A percentile compares a stretch with the other conserved stretches of the same genome.
These are phyloP conservation scores for Phalera bucephala DNA, from an alignment of 2,888 invertebrate genomes.

Conservation along the genomic window DNA sequence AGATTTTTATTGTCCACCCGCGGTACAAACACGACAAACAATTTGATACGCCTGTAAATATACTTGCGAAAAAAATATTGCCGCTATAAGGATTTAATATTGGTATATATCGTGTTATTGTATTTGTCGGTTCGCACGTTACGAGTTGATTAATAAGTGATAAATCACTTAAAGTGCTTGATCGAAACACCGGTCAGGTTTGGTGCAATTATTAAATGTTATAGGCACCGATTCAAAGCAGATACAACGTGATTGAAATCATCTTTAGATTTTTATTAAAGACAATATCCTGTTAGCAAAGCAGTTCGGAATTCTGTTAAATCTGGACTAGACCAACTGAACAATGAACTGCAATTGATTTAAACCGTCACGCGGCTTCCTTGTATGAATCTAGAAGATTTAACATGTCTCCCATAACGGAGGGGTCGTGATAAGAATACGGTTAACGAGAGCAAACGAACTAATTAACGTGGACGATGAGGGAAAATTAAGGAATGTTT, in stretches of 20 bases:
- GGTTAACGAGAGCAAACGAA: too few relatives aligned
- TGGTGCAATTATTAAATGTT: too few relatives aligned
- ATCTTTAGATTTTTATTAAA: slow-evolving; percentile 9
- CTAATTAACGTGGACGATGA: too few relatives aligned
- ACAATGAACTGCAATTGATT: not conserved
- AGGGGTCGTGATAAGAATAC: too few relatives aligned
- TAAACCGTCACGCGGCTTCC: not conserved
- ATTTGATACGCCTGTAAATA: slow-evolving; percentile 33
- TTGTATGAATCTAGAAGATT: too few relatives aligned
- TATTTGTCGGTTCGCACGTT: not conserved
- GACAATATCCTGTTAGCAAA: not conserved
- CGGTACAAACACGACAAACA: slow-evolving; percentile 26
- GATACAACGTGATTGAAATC: slow-evolving; percentile 4
- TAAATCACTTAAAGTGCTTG: slow-evolving; percentile 3
- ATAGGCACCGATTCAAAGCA: too few relatives aligned
- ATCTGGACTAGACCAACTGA: not conserved
- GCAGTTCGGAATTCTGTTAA: not conserved
- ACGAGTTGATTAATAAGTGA: not conserved
- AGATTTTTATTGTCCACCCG: slow-evolving; percentile 31
- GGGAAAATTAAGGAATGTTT: too few relatives aligned
- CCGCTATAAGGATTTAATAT: not conserved
- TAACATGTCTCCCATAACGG: too few relatives aligned
- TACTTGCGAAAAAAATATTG: not conserved
- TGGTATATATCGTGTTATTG: not conserved
- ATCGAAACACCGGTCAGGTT: too few relatives aligned